These are phyloP conservation scores for Calidris pygmaea DNA, from an alignment of 2,113 vertebrate species.

Conservation along the genomic window DNA sequence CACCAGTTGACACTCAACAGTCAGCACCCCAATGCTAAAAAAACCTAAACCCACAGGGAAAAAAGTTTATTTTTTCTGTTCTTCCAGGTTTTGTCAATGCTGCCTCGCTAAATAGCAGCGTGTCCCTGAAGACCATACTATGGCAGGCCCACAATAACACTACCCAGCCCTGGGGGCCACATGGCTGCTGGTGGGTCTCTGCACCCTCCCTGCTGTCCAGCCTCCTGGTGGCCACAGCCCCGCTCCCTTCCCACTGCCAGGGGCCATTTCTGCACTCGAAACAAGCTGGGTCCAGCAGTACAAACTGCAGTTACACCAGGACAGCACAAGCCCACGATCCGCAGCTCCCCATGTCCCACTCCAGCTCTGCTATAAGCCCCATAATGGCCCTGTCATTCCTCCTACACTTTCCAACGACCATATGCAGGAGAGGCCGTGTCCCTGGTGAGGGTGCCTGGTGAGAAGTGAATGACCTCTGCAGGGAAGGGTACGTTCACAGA, in stretches of 20 bases:
- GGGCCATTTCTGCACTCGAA: not conserved
- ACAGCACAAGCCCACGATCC: not conserved
- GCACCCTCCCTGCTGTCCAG: accelerated
- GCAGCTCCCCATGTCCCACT: accelerated
- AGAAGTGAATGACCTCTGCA: not conserved
- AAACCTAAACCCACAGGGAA: too few relatives aligned
- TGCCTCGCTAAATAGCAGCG: not conserved
- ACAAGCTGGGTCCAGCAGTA: not conserved
- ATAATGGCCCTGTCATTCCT: accelerated
- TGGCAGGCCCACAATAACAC: too few relatives aligned
- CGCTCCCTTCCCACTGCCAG: not conserved
- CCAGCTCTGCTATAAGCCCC: not conserved
- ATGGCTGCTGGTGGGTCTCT: not conserved
- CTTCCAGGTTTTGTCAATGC: not conserved
- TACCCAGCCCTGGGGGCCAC: not conserved
- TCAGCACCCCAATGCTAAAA: not conserved
- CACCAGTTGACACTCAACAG: not conserved
- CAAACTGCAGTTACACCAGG: not conserved
- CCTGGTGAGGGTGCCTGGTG: too few relatives aligned
- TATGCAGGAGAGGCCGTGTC: accelerated
- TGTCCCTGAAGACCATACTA: too few relatives aligned
- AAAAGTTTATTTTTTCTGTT: not conserved
- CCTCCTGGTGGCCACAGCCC: not conserved
- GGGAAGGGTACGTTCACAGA: not conserved
- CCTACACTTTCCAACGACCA: accelerated